phyloP scores from a whole-genome alignment of 2,113 vertebrate genomes.

The Ceyx margarethae region DNA sequence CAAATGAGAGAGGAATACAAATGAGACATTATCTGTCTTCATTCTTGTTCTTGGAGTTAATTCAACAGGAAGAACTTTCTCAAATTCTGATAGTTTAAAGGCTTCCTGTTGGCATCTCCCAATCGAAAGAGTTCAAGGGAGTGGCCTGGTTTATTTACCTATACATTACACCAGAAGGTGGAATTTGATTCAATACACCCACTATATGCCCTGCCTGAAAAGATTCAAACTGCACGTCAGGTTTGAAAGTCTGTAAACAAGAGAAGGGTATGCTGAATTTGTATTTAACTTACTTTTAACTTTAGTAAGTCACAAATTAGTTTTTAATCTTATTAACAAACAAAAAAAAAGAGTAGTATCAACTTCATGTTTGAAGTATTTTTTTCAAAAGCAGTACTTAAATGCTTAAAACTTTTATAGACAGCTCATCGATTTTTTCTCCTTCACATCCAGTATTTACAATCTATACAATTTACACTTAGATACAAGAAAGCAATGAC shows the following conservation, averaged over 20 bases:
- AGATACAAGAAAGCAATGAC: not conserved
- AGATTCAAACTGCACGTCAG: conserved; percentile 66
- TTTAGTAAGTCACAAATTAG: not conserved
- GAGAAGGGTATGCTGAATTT: not conserved
- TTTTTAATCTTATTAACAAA: too few species aligned
- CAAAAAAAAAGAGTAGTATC: not conserved
- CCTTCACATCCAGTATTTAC: not conserved
- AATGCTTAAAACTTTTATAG: not conserved
- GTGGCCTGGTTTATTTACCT: conserved; percentile 73
- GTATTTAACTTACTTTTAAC: not conserved
- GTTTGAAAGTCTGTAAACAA: not conserved
- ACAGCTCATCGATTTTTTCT: not conserved
- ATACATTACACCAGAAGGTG: conserved; percentile 63
- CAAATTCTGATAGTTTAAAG: conserved; percentile 50
- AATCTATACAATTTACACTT: not conserved
- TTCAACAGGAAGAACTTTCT: conserved; percentile 60
- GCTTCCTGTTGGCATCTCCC: conserved; percentile 60
- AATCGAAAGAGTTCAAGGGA: conserved; percentile 59
- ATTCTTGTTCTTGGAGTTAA: conserved; percentile 18
- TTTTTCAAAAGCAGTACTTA: not conserved
- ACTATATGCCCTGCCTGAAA: conserved; percentile 71
- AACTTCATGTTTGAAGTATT: not conserved
- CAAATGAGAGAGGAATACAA: conserved; percentile 65
- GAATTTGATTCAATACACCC: conserved; percentile 69
- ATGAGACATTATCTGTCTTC: conserved; percentile 61